Percentiles rank a stretch among this genome's conserved stretches.
These are phyloP conservation scores for Dione juno DNA, from an alignment of 2,888 invertebrate species.

Conservation along the genomic window DNA sequence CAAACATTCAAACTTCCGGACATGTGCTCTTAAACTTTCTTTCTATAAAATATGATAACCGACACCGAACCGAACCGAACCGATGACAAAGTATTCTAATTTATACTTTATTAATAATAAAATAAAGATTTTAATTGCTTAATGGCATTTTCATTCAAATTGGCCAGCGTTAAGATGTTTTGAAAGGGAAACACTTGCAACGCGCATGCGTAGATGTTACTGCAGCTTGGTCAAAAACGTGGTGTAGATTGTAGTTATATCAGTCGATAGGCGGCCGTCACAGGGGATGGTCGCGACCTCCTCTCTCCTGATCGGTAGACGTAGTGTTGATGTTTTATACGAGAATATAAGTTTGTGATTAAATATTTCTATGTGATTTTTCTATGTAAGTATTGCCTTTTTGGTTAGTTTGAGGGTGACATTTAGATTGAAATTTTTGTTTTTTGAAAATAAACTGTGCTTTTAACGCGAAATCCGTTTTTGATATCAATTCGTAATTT, in stretches of 20 bases:
- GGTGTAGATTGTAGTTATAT: conserved; percentile 57
- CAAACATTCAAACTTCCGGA: conserved; percentile 43
- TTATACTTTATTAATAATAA: conserved; percentile 37
- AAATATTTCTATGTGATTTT: conserved; percentile 17
- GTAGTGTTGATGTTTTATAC: conserved; percentile 29
- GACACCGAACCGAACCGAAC: too few relatives aligned
- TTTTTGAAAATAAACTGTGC: not conserved
- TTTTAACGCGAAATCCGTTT: not conserved
- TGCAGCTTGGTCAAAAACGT: conserved; percentile 73
- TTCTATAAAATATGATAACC: conserved; percentile 28
- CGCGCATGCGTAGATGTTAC: conserved; percentile 69
- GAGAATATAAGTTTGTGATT: conserved; percentile 13
- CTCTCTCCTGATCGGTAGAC: conserved; percentile 9
- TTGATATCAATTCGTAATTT: not conserved
- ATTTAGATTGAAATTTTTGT: not conserved
- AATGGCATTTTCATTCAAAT: conserved; percentile 44
- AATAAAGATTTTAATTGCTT: conserved; percentile 32
- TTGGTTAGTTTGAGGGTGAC: not conserved
- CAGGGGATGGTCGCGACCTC: conserved; percentile 55
- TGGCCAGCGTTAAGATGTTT: conserved; percentile 56
- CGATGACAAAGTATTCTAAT: conserved; percentile 34
- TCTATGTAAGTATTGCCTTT: conserved; percentile 10
- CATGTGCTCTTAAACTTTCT: conserved; percentile 49
- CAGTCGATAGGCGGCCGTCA: conserved; percentile 71
- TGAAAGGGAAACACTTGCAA: conserved; percentile 65